Percentiles rank a stretch among this genome's conserved stretches.
Evolutionary conservation across 2,113 vertebrate species (phyloP).

Genomic region (Strix uralensis): DNA sequence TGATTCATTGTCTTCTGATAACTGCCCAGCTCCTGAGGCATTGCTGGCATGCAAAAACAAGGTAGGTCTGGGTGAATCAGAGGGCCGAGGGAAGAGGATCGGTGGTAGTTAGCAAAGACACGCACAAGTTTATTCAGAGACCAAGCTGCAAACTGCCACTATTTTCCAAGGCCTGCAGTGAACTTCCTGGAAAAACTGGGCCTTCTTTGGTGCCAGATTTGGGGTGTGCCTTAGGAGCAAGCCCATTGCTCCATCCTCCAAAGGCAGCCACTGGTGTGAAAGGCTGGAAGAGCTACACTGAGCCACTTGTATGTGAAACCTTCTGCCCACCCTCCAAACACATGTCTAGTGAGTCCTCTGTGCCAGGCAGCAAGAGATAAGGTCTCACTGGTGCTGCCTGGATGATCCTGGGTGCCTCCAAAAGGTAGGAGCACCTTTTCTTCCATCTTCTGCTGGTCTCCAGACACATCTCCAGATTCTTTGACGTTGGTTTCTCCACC

Average conservation of each 20-base stretch:
- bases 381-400: background rate
- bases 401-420: background rate
- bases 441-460: background rate
- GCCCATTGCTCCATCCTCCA: background rate
- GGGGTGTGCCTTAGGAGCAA: background rate
- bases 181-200: background rate
- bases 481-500: background rate
- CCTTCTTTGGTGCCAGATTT: background rate
- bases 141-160: background rate
- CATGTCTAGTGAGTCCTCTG: background rate
- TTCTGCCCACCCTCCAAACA: background rate
- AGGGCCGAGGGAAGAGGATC: background rate
- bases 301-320: background rate
- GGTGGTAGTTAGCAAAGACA: background rate
- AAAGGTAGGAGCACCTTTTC: background rate
- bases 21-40: background rate
- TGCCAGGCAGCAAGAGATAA: background rate
- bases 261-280: background rate
- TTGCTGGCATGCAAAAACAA: slow-evolving; percentile 22
- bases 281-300: background rate
- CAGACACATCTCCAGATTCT: background rate
- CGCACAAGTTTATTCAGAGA: background rate
- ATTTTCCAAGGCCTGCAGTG: background rate
- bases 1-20: slow-evolving; percentile 53
- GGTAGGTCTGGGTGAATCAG: slow-evolving; percentile 39